Evolutionary conservation across 2,113 vertebrate genomes (phyloP), one percentile per base, ranked within the genome.

Genomic region (Chitala chitala): DNA sequence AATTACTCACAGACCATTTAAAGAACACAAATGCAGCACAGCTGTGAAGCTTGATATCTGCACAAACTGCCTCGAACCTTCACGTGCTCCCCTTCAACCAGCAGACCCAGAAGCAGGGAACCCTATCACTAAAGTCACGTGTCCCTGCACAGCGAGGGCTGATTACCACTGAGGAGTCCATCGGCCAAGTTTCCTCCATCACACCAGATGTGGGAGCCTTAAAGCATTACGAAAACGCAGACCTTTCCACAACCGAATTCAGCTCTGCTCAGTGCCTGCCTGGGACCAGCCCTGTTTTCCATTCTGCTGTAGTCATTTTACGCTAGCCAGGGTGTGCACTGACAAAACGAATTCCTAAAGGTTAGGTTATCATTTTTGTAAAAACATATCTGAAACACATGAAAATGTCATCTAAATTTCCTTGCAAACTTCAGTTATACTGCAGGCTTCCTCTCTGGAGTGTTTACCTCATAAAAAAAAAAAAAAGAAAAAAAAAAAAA

Each of bases 301-400:
- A 69, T 73, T 72, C 65, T 68, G 51, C 76, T 55, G 31, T 48
- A 46, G 48, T 55, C 13, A 5, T 70, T 78, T 53, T 50, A 54
- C 55, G 20, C 71, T 24, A 54, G 40, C n/a, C 3, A 48, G 24
- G 53, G 22, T 54, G n/a, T 42, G 53, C 36, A 61, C 79, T 78
- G 78, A 76, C 78, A 73, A 63, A 79, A 77, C 78, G 85, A n/a
- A 84, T 89, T 86, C 81, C 79, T 77, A 84, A 79, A 81, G 82
- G 83, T 54, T 46, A 31, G 22, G 22, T 33, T 84, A 80, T 86
- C 81, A 80, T 77, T 76, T 75, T 66, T 77, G 59, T 80, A 75
- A 73, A 78, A 75, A 71, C 29, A 40, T 33, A 64, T 88, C 82
- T 75, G 72, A 89, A 88, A 89, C 88, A 89, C 85, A 85, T 88